Evolutionary conservation across 2,113 vertebrate genomes (phyloP).

Genomic region (Talpa occidentalis): DNA sequence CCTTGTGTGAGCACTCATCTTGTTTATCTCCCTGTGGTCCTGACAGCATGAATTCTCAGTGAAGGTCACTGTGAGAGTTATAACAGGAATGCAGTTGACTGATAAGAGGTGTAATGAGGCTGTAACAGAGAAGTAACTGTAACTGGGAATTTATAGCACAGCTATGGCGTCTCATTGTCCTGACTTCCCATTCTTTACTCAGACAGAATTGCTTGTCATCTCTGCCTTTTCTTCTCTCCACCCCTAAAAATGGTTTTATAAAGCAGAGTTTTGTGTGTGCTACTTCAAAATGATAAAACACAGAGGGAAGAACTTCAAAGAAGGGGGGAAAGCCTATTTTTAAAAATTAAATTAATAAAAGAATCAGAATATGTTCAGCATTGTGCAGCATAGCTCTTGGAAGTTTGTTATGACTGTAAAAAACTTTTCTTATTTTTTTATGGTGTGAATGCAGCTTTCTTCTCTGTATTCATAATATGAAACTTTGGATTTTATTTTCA

Average conservation of each 20-base stretch:
- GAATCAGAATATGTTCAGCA: neutral
- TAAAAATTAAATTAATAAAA: constrained; percentile 30
- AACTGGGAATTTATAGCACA: constrained; percentile 20
- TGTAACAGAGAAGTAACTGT: neutral
- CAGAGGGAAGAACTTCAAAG: neutral
- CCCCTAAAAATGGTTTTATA: neutral
- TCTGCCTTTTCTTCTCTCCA: neutral
- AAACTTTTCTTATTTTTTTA: neutral
- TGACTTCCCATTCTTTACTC: neutral
- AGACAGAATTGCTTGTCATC: constrained; percentile 15
- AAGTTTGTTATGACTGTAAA: neutral
- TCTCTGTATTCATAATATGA: neutral
- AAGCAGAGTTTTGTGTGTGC: neutral
- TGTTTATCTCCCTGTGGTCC: neutral
- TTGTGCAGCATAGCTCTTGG: neutral
- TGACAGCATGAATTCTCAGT: constrained; percentile 29
- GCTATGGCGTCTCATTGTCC: neutral
- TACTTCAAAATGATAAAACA: constrained; percentile 31
- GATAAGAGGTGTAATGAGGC: constrained; percentile 7
- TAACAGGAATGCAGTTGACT: neutral
- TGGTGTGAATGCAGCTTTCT: neutral
- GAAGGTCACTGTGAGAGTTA: neutral
- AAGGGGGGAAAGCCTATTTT: neutral
- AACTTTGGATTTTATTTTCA: neutral
- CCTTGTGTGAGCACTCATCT: neutral